Evolutionary conservation across 2,797 vertebrate genomes (phyloP).

Genomic region (Pangasius sanitwongsei): DNA sequence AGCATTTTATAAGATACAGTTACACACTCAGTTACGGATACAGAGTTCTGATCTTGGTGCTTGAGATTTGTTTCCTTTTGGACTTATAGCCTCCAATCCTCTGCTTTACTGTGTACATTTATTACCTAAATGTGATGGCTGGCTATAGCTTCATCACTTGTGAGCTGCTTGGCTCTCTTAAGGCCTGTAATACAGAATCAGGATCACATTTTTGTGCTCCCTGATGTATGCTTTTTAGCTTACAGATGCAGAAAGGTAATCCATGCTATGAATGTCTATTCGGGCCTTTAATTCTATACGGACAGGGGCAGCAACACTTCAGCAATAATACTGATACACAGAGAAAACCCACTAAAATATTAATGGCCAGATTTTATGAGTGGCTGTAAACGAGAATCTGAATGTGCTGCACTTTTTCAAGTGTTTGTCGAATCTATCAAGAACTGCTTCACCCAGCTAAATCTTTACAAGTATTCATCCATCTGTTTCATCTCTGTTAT

Average conservation of each 20-base stretch:
- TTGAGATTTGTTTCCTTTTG: too few species aligned
- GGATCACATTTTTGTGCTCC: neutral
- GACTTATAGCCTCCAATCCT: neutral
- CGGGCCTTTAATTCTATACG: constrained; percentile 3
- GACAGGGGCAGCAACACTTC: neutral
- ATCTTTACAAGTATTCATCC: neutral
- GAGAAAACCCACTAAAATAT: constrained; percentile 51
- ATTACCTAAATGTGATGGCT: neutral
- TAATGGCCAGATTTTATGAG: constrained; percentile 42
- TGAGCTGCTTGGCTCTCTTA: neutral
- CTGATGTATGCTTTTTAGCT: constrained; percentile 28
- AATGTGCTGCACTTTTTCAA: constrained; percentile 24
- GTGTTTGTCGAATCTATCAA: neutral
- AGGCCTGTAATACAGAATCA: neutral
- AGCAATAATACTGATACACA: constrained; percentile 43
- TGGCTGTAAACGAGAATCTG: constrained; percentile 37
- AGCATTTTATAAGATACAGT: neutral
- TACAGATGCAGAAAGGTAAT: constrained; percentile 39
- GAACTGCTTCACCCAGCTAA: neutral
- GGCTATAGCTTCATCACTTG: neutral
- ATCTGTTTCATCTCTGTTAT: neutral
- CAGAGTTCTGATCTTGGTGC: neutral
- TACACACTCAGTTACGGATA: neutral
- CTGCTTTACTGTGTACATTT: neutral
- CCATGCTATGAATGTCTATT: constrained; percentile 15